Evolutionary conservation across 2,888 invertebrate species (phyloP).

Genomic region (Halictus ligatus): DNA sequence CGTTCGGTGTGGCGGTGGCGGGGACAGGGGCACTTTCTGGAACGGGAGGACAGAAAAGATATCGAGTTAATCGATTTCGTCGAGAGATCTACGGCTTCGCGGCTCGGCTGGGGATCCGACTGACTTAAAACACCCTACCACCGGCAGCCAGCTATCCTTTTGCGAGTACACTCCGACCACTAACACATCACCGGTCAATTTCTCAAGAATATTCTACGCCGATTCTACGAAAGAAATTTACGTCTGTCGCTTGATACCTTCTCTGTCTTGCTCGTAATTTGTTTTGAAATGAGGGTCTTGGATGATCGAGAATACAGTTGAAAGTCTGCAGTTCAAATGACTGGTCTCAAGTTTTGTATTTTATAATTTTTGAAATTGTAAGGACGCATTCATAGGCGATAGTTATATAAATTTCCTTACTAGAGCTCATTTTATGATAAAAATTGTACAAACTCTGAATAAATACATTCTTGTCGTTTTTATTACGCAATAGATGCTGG

Average conservation of each 20-base stretch:
- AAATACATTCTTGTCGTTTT: too few species aligned
- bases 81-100: slow-evolving; percentile 65
- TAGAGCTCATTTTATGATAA: too few species aligned
- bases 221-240: neutral
- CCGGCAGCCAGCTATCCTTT: slow-evolving; percentile 11
- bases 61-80: slow-evolving; percentile 78
- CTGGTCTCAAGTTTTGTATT: too few species aligned
- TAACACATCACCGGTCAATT: neutral
- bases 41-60: slow-evolving; percentile 78
- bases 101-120: slow-evolving; percentile 41
- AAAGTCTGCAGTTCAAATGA: too few species aligned
- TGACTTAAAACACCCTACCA: neutral
- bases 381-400: too few species aligned
- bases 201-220: neutral
- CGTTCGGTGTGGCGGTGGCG: slow-evolving; percentile 80
- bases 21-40: slow-evolving; percentile 81
- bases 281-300: too few species aligned
- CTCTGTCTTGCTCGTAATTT: too few species aligned
- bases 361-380: too few species aligned
- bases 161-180: neutral
- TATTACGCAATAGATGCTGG: too few species aligned
- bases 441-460: too few species aligned
- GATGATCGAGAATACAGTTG: too few species aligned
- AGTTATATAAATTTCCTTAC: too few species aligned
- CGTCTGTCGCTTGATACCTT: neutral